Evolutionary conservation across 2,113 vertebrate genomes (phyloP), one percentile per base, ranked within the genome.

Genomic region (Girardinichthys multiradiatus): DNA sequence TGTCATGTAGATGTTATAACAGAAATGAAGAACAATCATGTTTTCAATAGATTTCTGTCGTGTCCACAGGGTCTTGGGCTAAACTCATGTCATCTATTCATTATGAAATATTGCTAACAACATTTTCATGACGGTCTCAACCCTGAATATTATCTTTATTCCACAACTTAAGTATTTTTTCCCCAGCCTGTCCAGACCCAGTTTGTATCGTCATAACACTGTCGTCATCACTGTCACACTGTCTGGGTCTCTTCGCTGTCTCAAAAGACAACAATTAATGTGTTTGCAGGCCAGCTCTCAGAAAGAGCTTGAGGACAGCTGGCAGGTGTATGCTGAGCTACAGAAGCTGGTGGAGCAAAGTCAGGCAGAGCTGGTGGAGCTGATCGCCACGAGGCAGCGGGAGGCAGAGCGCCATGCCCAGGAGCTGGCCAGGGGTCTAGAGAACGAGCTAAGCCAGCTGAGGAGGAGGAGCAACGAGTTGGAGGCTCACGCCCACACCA

Each of bases 281-380:
- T 37, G 7, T 24, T 37, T 69, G 17, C 84, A 95, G 94, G 72
- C 84, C 73, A 85, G 79, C n/a, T 79, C 92, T 62, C 93, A 95
- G 90, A 91, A 67, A 75, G 94, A 95, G 83, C 39, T 95, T 71
- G 93, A 95, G 90, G 94, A 95, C 57, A 95, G 93, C 88, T 95
- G 94, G 94, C 84, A 90, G 85, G 92, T 95, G 39, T 95, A 92
- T 1, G 93, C 91, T 0, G 93, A 94, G 80, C 90, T 95, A 74
- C 94, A 94, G 86, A 89, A 74, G 0, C 45, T 92, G 79, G 81
- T 95, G 84, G 94, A 95, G 88, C 91, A 94, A 76, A 93, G 93
- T 26, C 94, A 95, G 90, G 93, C 93, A 0, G 93, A 95, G 68
- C 73, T 95, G 82, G 89, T 94, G 88, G 94, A 94, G 85, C 71